Evolutionary conservation across 2,797 vertebrate genomes (phyloP), one percentile per base, ranked within the genome.

Genomic region (Intellagama lesueurii): DNA sequence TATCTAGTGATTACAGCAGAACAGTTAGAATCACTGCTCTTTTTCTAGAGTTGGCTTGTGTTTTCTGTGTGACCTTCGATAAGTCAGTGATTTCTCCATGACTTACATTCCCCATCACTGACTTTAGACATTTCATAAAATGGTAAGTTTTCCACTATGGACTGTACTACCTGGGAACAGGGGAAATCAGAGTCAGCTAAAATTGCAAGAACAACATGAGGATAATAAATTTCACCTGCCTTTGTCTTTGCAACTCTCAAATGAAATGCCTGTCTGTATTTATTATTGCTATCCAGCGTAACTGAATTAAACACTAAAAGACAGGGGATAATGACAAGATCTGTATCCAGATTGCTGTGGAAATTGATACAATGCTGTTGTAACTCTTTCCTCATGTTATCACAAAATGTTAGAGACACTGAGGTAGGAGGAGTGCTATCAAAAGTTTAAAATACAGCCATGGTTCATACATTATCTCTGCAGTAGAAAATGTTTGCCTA

Each of bases 211-310:
- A 69, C 78, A 91, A 90, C 89, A 9, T 69, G 91, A 87, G 83
- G 85, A 89, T 88, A 93, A 93, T 93, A 89, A 56, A 30, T 89
- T 83, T 81, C 83, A 72, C 77, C 76, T 68, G 72, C 80, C 73
- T 81, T 91, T 91, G 84, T 90, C 79, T 90, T 76, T 70, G 73
- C 85, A 87, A 77, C 79, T 83, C 73, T 87, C 72, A 78, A 83
- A 90, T 83, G 85, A 87, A 90, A 90, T 77, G 64, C 79, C 85
- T 87, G 82, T 78, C 22, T 81, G 11, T 89, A 88, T 56, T 89
- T 91, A 77, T 89, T 0, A 0, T 56, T 85, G 49, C 86, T 85
- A 12, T 64, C 75, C 75, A 0, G 0, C 8, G 44, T 69, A 89
- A 89, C 90, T 69, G 6, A 78, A 85, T 17, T 88, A 88, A 90